phyloP scores from a whole-genome alignment of 2,888 invertebrate species.

The Nasonia oneida region DNA sequence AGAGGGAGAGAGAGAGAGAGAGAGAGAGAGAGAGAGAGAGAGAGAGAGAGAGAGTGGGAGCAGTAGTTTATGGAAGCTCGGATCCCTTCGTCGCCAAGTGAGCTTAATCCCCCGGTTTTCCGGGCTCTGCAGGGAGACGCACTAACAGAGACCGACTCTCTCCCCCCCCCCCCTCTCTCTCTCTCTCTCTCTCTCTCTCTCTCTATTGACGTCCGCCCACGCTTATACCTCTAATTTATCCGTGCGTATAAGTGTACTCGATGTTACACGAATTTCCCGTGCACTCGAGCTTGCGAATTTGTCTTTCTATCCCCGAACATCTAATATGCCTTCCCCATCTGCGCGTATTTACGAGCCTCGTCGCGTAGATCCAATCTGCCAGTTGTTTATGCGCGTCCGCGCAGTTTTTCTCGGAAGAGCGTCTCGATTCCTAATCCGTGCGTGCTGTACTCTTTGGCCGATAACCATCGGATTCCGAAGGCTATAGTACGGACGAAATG shows the following conservation, averaged over 20 bases:
- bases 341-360: neutral
- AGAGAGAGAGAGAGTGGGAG: no score
- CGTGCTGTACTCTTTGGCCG: constrained; percentile 44
- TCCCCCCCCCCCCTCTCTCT: no score
- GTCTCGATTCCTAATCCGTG: constrained; percentile 67
- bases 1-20: neutral
- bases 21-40: neutral
- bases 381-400: neutral
- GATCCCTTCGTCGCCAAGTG: no score
- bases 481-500: neutral
- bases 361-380: neutral
- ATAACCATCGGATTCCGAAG: constrained; percentile 3
- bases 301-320: neutral
- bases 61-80: no score
- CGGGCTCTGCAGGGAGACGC: no score
- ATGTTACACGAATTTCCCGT: no score
- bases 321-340: neutral
- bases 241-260: neutral
- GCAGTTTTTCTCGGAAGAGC: neutral
- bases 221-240: neutral
- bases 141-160: no score
- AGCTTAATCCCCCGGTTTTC: no score
- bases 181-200: no score
- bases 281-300: neutral
- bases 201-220: neutral